Percentiles rank a stretch among this genome's conserved stretches.
phyloP scores from a whole-genome alignment of 2,888 invertebrate genomes.

The Boloria euphrosyne region DNA sequence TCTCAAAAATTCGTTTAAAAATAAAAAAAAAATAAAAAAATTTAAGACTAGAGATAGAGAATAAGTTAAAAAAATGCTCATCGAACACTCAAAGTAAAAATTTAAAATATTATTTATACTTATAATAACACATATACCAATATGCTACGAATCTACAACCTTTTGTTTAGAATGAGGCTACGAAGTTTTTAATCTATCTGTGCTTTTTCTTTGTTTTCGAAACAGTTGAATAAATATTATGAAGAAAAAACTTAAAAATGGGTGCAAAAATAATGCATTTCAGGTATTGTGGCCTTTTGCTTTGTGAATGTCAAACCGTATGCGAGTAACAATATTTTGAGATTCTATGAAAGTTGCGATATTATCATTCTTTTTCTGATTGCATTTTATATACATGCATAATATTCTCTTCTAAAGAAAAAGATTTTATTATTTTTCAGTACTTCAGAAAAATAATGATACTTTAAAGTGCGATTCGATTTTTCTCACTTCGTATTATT shows the following conservation, averaged over 20 bases:
- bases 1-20: too few species aligned
- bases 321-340: constrained; percentile 1
- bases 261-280: constrained; percentile 25
- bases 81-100: too few species aligned
- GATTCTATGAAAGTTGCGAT: too few species aligned
- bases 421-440: too few species aligned
- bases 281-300: constrained; percentile 20
- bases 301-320: constrained; percentile 3
- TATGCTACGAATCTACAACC: not conserved
- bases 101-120: too few species aligned
- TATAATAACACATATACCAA: not conserved
- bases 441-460: too few species aligned
- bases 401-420: not conserved
- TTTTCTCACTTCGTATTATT: not conserved
- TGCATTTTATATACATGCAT: constrained; percentile 8
- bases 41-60: too few species aligned
- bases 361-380: not conserved
- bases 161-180: constrained; percentile 33
- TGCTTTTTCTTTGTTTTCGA: constrained; percentile 29
- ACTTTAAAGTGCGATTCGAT: too few species aligned
- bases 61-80: too few species aligned
- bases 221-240: constrained; percentile 34
- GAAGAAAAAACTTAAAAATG: constrained; percentile 18
- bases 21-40: too few species aligned
- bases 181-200: constrained; percentile 30